Evolutionary conservation across 2,113 vertebrate species (phyloP).

Genomic region (Neopipo cinnamomea): DNA sequence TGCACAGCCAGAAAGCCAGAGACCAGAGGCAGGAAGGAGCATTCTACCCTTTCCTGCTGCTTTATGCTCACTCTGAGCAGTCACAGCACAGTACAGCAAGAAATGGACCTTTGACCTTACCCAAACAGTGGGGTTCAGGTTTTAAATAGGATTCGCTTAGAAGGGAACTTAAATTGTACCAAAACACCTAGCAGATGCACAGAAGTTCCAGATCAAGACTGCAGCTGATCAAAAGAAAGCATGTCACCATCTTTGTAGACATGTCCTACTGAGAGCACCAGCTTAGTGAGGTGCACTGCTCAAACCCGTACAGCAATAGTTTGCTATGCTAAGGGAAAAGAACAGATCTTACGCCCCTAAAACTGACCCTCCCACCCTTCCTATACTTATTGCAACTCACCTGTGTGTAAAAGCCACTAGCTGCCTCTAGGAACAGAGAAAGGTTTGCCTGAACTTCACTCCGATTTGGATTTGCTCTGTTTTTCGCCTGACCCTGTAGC

Average conservation of each 20-base stretch:
- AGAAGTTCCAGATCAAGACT: background rate
- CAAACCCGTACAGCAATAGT: background rate
- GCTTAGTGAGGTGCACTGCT: background rate
- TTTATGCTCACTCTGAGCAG: background rate
- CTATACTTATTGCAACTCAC: constrained; percentile 68
- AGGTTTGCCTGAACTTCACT: constrained; percentile 98
- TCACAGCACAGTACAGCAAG: background rate
- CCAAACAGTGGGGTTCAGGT: background rate
- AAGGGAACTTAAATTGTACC: background rate
- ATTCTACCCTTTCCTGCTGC: background rate
- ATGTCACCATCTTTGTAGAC: background rate
- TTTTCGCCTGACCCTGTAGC: constrained; percentile 98
- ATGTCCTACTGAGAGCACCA: background rate
- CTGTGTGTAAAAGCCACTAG: constrained; percentile 99
- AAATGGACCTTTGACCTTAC: background rate
- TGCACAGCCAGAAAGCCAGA: background rate
- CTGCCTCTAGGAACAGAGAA: constrained; percentile 96
- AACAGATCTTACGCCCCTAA: background rate
- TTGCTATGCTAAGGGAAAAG: background rate
- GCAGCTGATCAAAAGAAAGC: background rate
- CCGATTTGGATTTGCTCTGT: constrained; percentile 97
- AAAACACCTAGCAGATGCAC: background rate
- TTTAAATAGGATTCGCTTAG: background rate
- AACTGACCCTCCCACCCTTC: background rate
- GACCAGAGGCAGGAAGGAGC: background rate